These are phyloP conservation scores for Caracal caracal DNA, from an alignment of 2,113 vertebrate species.

Conservation along the genomic window DNA sequence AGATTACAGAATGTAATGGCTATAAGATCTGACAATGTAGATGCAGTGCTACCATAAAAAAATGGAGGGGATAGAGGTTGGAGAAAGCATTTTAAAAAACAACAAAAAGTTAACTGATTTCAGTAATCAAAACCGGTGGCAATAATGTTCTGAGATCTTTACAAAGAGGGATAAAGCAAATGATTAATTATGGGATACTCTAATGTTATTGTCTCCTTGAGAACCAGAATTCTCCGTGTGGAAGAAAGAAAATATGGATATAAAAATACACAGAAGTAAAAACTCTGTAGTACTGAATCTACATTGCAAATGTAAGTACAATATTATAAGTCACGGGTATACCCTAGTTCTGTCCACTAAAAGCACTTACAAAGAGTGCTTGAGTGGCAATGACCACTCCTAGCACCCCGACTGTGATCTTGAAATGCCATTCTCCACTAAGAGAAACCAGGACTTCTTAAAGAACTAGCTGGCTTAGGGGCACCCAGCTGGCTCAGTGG, in stretches of 20 bases:
- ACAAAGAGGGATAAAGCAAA: background rate
- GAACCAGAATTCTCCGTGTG: background rate
- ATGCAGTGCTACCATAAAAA: background rate
- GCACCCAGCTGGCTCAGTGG: too few species aligned
- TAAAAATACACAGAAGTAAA: background rate
- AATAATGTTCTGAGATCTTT: background rate
- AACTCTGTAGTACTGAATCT: background rate
- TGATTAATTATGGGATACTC: background rate
- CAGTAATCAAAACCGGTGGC: background rate
- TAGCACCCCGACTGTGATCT: background rate
- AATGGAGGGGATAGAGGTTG: background rate
- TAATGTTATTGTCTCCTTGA: background rate
- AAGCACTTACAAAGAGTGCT: background rate
- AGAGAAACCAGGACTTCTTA: background rate
- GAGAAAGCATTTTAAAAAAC: background rate
- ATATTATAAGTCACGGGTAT: background rate
- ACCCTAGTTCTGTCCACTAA: background rate
- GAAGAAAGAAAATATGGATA: background rate
- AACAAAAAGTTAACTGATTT: background rate
- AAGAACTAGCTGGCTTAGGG: background rate
- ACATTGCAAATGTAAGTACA: background rate
- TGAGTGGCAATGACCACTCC: background rate
- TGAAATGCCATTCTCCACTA: background rate
- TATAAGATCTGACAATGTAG: background rate
- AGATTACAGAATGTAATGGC: background rate